Percentiles rank a stretch among this genome's conserved stretches.
Conservation (phyloP, 2,888 invertebrate genomes). For the Cryptus armator region DNA sequence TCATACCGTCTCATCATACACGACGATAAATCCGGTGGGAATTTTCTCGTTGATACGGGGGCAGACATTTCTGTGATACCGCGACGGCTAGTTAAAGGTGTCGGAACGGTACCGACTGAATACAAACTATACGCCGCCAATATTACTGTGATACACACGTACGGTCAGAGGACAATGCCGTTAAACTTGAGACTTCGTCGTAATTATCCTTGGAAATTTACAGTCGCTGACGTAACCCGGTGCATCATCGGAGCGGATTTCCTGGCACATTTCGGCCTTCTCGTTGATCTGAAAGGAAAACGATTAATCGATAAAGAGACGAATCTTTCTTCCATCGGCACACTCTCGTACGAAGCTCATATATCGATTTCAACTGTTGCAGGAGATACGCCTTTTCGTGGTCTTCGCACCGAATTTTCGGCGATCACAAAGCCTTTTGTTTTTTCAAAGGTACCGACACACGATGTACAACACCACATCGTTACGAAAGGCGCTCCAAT, state of each 20-base stretch:
- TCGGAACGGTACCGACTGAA: constrained; percentile 18
- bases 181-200: constrained; percentile 76
- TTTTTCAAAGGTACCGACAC: constrained; percentile 35
- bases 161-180: constrained; percentile 71
- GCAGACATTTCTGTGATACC: constrained; percentile 71
- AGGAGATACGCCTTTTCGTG: constrained; percentile 47
- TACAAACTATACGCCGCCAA: constrained; percentile 79
- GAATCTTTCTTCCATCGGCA: constrained; percentile 31
- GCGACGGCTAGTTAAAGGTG: too few relatives aligned
- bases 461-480: constrained; percentile 67
- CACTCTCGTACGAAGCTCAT: neutral
- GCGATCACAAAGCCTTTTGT: constrained; percentile 56
- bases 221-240: constrained; percentile 77
- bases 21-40: constrained; percentile 49
- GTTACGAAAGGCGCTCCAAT: constrained; percentile 69
- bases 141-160: constrained; percentile 76
- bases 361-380: constrained; percentile 40
- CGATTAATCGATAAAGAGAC: constrained; percentile 70
- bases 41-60: constrained; percentile 71
- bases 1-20: constrained; percentile 67
- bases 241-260: constrained; percentile 81
- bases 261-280: constrained; percentile 74
- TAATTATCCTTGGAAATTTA: constrained; percentile 76
- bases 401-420: constrained; percentile 49
- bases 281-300: constrained; percentile 75